A percentile compares a stretch with the other conserved stretches of the same genome.
Conservation (phyloP, 1,140 invertebrate genomes). For the Atta texana region DNA sequence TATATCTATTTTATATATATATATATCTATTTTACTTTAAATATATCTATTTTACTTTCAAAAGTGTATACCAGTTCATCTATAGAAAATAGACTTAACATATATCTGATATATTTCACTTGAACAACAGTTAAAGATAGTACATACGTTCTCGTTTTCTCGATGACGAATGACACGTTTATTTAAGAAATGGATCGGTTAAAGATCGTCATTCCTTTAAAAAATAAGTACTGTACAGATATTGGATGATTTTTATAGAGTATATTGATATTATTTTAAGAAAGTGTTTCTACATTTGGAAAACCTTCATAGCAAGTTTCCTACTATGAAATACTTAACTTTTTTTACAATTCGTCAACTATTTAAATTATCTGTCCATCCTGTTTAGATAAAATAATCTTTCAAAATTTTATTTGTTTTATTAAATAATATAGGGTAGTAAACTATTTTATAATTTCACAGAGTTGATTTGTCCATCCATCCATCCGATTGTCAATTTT, state of each 20-base stretch:
- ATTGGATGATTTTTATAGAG: constrained; percentile 9
- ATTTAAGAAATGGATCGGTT: constrained; percentile 12
- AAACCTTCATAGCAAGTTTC: not conserved
- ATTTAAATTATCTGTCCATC: not conserved
- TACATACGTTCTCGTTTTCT: not conserved
- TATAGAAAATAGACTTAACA: not conserved
- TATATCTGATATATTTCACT: not conserved
- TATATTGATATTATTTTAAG: constrained; percentile 16
- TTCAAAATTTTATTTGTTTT: not conserved
- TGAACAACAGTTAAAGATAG: not conserved
- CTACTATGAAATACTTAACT: not conserved
- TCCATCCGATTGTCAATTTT: too few species aligned
- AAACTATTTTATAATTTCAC: too few species aligned
- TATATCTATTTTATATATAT: too few species aligned
- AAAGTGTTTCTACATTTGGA: constrained; percentile 12
- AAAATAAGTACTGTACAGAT: not conserved
- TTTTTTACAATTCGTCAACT: not conserved
- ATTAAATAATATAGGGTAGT: too few species aligned
- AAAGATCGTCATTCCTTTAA: constrained; percentile 16
- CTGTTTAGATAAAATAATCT: not conserved
- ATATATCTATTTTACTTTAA: too few species aligned
- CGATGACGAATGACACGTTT: not conserved
- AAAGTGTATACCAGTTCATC: too few species aligned
- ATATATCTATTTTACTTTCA: too few species aligned
- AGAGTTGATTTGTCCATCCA: too few species aligned